Percentiles rank a stretch among this genome's conserved stretches.
phyloP scores from a whole-genome alignment of 1,140 invertebrate genomes.

The Apocrypta bakeri region DNA sequence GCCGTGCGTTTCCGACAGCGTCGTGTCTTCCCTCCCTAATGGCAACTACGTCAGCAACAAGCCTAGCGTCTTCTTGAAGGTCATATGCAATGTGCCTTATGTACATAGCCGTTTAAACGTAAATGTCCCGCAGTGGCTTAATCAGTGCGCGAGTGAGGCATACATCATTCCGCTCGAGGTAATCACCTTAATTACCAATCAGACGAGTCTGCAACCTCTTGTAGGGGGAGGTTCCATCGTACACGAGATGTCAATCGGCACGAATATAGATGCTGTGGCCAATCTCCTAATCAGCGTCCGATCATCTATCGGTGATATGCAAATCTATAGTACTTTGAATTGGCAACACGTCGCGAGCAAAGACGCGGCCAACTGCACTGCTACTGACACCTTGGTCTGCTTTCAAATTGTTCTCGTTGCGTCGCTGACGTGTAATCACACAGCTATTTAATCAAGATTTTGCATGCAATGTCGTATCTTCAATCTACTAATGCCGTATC shows the following conservation, averaged over 20 bases:
- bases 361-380: neutral
- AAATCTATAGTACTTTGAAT: conserved; percentile 1
- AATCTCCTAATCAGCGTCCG: conserved; percentile 31
- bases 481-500: neutral
- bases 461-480: neutral
- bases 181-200: conserved; percentile 45
- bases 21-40: too few relatives aligned
- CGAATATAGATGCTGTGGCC: neutral
- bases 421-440: too few relatives aligned
- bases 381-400: neutral
- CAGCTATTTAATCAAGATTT: too few relatives aligned
- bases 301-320: neutral
- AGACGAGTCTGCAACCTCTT: neutral
- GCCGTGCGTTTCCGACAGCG: too few relatives aligned
- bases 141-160: conserved; percentile 6
- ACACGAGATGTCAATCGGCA: neutral
- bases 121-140: neutral
- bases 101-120: neutral
- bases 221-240: neutral
- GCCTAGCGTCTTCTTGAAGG: conserved; percentile 11
- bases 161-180: neutral
- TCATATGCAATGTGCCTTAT: neutral
- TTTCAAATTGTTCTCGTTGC: neutral
- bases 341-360: neutral
- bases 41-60: neutral